Percentiles rank a stretch among this genome's conserved stretches.
phyloP scores from a whole-genome alignment of 2,888 invertebrate genomes.

The Doris montereyensis region DNA sequence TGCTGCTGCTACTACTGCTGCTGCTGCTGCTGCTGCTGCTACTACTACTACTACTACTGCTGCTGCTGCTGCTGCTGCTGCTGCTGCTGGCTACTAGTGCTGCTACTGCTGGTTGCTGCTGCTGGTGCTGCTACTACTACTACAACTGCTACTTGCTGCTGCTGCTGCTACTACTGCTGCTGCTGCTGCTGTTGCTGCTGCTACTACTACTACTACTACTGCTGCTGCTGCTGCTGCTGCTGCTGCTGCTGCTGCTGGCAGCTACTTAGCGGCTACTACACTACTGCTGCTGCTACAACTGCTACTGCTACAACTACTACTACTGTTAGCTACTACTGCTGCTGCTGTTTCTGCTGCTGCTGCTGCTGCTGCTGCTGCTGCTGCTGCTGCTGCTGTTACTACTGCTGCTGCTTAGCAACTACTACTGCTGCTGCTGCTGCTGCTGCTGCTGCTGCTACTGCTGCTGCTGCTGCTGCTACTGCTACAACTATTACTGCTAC shows the following conservation, averaged over 20 bases:
- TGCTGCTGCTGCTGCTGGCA: not conserved
- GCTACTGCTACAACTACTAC: too few species aligned
- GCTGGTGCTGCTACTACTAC: too few species aligned
- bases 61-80: not conserved
- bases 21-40: too few species aligned
- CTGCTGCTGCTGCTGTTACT: not conserved
- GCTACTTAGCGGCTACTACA: not conserved
- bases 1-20: too few species aligned
- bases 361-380: not conserved
- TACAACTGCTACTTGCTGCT: not conserved
- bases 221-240: constrained; percentile 21
- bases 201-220: constrained; percentile 14
- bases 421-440: not conserved
- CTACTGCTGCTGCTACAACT: too few species aligned
- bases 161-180: not conserved
- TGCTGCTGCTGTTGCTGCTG: not conserved
- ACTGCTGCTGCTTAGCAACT: too few species aligned
- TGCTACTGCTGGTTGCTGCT: not conserved
- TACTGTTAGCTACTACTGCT: too few species aligned
- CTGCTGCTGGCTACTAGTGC: not conserved
- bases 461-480: too few species aligned
- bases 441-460: not conserved
- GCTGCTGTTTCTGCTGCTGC: too few species aligned
- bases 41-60: not conserved
- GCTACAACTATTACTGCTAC: too few species aligned